Evolutionary conservation across 2,888 invertebrate genomes (phyloP).

Genomic region (Sarcophaga subvicina): DNA sequence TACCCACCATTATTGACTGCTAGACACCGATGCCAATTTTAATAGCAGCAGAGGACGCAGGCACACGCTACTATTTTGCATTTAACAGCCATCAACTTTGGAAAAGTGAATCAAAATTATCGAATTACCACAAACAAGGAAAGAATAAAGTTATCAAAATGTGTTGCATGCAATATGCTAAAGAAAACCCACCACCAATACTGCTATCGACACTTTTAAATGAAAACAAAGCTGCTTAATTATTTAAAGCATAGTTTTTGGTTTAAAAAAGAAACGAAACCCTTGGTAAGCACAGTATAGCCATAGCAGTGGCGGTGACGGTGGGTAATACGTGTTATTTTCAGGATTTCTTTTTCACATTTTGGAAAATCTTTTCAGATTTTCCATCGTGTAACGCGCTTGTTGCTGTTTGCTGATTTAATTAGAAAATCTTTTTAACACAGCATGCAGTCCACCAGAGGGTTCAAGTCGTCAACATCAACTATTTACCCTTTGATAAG

Average conservation of each 20-base stretch:
- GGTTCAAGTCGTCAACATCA: neutral
- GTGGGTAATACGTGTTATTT: neutral
- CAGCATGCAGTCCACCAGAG: neutral
- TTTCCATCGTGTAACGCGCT: neutral
- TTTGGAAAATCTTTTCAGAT: neutral
- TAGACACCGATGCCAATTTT: constrained; percentile 40
- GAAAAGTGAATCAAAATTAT: neutral
- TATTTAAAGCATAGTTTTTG: neutral
- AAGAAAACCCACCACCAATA: neutral
- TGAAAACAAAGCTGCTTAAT: neutral
- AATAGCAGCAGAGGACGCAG: neutral
- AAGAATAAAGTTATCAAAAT: neutral
- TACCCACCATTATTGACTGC: neutral
- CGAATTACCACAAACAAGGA: too few relatives aligned
- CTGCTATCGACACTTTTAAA: neutral
- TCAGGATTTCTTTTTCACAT: neutral
- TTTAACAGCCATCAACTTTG: too few relatives aligned
- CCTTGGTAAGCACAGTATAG: neutral
- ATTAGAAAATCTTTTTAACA: neutral
- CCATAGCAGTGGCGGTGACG: neutral
- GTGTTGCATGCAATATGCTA: neutral
- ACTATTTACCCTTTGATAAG: neutral
- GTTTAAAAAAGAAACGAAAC: neutral
- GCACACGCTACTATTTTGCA: constrained; percentile 46
- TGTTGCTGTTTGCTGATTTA: neutral